phyloP scores from a whole-genome alignment of 2,797 vertebrate species.

The Lithobates pipiens region DNA sequence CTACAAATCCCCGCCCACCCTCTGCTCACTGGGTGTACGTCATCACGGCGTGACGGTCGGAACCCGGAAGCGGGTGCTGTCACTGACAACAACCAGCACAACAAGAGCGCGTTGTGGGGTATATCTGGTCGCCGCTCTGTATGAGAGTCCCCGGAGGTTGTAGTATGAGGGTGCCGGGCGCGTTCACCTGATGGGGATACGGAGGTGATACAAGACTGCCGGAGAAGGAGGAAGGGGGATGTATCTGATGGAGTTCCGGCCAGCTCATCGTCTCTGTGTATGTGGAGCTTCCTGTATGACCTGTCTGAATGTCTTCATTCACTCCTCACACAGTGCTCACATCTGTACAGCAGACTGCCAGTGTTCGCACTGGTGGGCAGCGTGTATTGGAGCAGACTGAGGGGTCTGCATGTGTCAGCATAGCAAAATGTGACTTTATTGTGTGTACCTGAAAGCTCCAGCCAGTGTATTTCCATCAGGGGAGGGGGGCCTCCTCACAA shows the following conservation, averaged over 20 bases:
- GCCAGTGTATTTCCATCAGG: no score
- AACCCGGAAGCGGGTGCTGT: constrained; percentile 35
- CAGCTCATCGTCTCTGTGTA: constrained; percentile 12
- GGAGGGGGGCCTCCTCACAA: no score
- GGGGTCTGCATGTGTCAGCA: no score
- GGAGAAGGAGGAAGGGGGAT: neutral
- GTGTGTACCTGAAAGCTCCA: no score
- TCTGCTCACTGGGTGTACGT: neutral
- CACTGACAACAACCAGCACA: neutral
- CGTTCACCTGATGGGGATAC: neutral
- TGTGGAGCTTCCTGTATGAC: no score
- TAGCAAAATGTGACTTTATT: no score
- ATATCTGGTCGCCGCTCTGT: neutral
- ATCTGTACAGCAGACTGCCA: no score
- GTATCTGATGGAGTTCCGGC: neutral
- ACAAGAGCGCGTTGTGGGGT: no score
- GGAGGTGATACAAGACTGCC: constrained; percentile 15
- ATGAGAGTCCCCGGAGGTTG: neutral
- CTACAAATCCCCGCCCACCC: neutral
- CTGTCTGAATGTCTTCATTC: no score
- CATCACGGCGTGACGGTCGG: constrained; percentile 26
- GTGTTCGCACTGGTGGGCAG: no score
- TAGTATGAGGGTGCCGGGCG: neutral
- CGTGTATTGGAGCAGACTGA: no score
- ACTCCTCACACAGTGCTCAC: no score